Evolutionary conservation across 2,113 vertebrate species (phyloP).

Genomic region (Gavialis gangeticus): DNA sequence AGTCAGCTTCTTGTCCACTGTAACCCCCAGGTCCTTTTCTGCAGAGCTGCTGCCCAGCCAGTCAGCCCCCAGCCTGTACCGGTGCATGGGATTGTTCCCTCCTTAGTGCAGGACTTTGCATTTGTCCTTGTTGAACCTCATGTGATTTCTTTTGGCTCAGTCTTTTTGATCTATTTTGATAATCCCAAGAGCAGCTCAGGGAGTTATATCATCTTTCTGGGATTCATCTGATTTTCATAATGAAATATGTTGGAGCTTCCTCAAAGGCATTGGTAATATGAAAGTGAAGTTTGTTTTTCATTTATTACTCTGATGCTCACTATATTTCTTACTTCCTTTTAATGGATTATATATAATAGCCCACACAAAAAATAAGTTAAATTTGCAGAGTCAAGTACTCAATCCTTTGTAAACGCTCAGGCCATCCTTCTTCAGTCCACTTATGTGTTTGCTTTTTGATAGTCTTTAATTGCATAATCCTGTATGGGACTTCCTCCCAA

Average conservation of each 20-base stretch:
- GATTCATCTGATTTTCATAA: neutral
- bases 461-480: neutral
- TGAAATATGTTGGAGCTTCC: rapidly evolving
- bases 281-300: neutral
- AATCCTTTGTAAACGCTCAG: neutral
- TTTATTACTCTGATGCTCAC: neutral
- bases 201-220: neutral
- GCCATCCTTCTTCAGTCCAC: neutral
- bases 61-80: too few species aligned
- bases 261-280: neutral
- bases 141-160: too few species aligned
- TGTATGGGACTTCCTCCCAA: neutral
- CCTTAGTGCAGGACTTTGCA: too few species aligned
- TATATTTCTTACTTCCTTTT: neutral
- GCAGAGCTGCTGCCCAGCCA: too few species aligned
- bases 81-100: too few species aligned
- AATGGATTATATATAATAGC: neutral
- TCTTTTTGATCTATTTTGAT: neutral
- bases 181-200: neutral
- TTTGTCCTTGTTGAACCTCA: too few species aligned
- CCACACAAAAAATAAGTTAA: neutral
- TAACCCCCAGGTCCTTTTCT: too few species aligned
- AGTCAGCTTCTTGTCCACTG: too few species aligned
- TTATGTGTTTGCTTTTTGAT: neutral
- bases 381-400: neutral